Percentiles rank a stretch among this genome's conserved stretches.
These are phyloP conservation scores for Geococcyx californianus DNA, from an alignment of 2,113 vertebrate species.

Conservation along the genomic window DNA sequence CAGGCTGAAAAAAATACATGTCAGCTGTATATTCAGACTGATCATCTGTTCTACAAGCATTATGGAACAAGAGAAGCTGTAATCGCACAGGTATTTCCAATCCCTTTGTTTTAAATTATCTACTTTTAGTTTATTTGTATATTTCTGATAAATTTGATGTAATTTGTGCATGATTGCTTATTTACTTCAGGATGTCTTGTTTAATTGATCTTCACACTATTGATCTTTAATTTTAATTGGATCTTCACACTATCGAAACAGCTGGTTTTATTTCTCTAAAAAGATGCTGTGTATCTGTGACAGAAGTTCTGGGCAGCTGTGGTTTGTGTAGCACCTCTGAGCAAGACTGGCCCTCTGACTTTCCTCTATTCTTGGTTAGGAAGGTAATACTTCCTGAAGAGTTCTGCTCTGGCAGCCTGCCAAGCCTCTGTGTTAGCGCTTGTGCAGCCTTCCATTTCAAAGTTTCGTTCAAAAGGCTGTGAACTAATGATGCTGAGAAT, in stretches of 20 bases:
- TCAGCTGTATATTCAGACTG: conserved; percentile 96
- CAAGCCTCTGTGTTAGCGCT: not conserved
- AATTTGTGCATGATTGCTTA: not conserved
- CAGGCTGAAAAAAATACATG: conserved; percentile 91
- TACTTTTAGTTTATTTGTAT: not conserved
- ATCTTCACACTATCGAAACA: not conserved
- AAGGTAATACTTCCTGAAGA: not conserved
- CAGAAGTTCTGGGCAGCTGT: not conserved
- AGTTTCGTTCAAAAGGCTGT: not conserved
- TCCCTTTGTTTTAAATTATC: not conserved
- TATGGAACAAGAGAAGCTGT: conserved; percentile 92
- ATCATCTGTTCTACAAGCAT: conserved; percentile 89
- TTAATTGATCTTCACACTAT: not conserved
- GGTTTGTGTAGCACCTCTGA: not conserved
- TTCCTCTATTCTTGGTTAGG: not conserved
- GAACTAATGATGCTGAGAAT: not conserved
- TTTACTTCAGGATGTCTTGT: not conserved
- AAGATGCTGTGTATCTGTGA: not conserved
- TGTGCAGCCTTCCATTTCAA: not conserved
- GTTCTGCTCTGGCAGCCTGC: not conserved
- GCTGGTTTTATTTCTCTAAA: not conserved
- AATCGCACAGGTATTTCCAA: conserved; percentile 87
- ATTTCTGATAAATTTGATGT: not conserved
- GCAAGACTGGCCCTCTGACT: not conserved
- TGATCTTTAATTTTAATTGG: too few species aligned